Evolutionary conservation across 2,797 vertebrate species (phyloP), one percentile per base, ranked within the genome.

Genomic region (Capromys pilorides): DNA sequence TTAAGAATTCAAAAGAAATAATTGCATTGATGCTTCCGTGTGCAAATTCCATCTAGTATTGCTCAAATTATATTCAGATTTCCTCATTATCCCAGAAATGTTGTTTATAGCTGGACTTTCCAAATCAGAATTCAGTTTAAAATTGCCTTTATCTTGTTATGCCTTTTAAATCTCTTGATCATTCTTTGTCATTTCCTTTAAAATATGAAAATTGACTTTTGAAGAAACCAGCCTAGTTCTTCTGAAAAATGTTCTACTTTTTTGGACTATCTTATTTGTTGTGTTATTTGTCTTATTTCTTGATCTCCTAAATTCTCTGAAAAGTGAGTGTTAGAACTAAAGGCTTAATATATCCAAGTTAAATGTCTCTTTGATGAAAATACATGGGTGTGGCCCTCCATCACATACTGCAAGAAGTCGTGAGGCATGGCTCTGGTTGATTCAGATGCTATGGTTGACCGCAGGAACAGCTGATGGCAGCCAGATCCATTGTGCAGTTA

Each of bases 111-210:
- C 19, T 92, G 28, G 7, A 66, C 83, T 90, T 45, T 93, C 86
- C 64, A 92, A 96, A 89, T 86, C n/a, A 88, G n/a, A 11, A 94
- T 88, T 57, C n/a, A 66, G 7, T 93, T 33, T n/a, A 71, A 95
- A 96, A 81, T 21, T 45, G 21, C 28, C 66, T 77, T 90, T 19
- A 39, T 93, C 33, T 95, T 75, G 57, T 66, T 90, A 61, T 94
- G 59, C 41, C 78, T 18, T n/a, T 90, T 94, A 61, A 82, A 86
- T 83, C 84, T 93, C 73, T 88, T 84, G 31, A 93, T 54, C 11
- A 79, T 2, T 84, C 7, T 59, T 92, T 73, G 86, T n/a, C 10
- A 45, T 75, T 75, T 26, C 36, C 39, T 45, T 75, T 45, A 21
- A 75, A 75, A 71, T 45, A 26, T 75, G 39, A 45, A 69, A 26